Evolutionary conservation across 2,888 invertebrate species (phyloP).

Genomic region (Agrypnus murinus): DNA sequence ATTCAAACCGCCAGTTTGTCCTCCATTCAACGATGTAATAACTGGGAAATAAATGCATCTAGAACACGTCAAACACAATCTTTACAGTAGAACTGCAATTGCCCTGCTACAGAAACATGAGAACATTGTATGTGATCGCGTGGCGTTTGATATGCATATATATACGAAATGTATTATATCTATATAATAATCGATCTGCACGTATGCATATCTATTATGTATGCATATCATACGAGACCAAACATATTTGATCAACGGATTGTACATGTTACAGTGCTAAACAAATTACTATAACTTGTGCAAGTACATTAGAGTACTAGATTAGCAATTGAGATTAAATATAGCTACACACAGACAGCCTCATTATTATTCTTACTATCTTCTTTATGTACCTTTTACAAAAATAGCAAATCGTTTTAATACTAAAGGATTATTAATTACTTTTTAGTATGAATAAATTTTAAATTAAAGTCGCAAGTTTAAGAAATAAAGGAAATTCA

Average conservation of each 20-base stretch:
- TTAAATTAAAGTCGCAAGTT: neutral
- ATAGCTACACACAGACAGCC: too few species aligned
- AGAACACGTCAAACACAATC: slow-evolving; percentile 15
- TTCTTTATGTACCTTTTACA: too few species aligned
- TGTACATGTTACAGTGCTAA: neutral
- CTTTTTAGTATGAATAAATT: neutral
- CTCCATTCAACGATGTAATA: slow-evolving; percentile 10
- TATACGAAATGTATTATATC: slow-evolving; percentile 6
- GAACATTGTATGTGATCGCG: slow-evolving; percentile 4
- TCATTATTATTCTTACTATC: too few species aligned
- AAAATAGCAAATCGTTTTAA: neutral
- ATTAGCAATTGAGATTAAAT: neutral
- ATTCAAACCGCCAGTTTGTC: slow-evolving; percentile 12
- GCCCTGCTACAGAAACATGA: neutral
- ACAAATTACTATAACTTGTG: slow-evolving; percentile 20
- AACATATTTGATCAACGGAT: slow-evolving; percentile 28
- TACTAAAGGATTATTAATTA: neutral
- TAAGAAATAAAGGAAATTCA: neutral
- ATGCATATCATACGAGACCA: slow-evolving; percentile 21
- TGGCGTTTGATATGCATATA: slow-evolving; percentile 20
- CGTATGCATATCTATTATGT: slow-evolving; percentile 16
- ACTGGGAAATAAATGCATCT: slow-evolving; percentile 24
- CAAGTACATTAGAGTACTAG: neutral
- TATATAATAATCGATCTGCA: slow-evolving; percentile 26
- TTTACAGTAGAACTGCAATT: neutral